phyloP scores from a whole-genome alignment of 23 tunicate species.

The Oikopleura albicans region DNA sequence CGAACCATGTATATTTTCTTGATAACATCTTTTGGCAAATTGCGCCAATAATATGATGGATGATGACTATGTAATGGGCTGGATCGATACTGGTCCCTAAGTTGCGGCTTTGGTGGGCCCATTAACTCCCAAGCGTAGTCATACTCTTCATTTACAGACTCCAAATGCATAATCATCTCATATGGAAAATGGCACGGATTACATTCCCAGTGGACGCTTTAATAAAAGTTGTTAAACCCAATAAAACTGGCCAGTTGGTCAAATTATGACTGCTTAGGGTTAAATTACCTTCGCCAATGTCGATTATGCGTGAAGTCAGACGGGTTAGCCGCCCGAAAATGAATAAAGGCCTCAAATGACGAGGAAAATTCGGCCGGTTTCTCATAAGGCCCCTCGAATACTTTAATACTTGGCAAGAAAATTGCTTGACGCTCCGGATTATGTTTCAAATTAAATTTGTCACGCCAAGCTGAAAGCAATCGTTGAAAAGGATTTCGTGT shows the following conservation, averaged over 20 bases:
- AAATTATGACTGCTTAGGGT: too few species aligned
- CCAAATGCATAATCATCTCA: slow-evolving; percentile 1
- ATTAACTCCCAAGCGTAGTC: slow-evolving; percentile 2
- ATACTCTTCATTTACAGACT: not conserved
- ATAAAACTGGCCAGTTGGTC: not conserved
- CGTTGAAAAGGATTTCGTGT: slow-evolving; percentile 7
- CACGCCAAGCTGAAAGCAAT: not conserved
- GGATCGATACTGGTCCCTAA: not conserved
- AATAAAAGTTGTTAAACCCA: not conserved
- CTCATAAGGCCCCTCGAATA: not conserved
- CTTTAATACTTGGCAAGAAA: not conserved
- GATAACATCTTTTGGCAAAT: slow-evolving; percentile 1
- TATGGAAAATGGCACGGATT: not conserved
- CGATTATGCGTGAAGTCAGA: not conserved
- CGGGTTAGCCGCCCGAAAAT: not conserved
- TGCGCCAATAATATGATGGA: not conserved
- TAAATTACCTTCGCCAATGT: slow-evolving; percentile 14
- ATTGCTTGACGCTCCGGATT: not conserved
- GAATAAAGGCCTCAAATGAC: slow-evolving; percentile 4
- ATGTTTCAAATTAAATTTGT: not conserved
- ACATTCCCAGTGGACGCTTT: slow-evolving; percentile 11
- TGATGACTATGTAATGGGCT: not conserved
- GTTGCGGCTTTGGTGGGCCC: not conserved
- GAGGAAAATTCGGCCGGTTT: not conserved
- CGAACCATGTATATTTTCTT: slow-evolving; percentile 11